phyloP scores from a whole-genome alignment of 2,888 invertebrate species.

The Acleris literana region DNA sequence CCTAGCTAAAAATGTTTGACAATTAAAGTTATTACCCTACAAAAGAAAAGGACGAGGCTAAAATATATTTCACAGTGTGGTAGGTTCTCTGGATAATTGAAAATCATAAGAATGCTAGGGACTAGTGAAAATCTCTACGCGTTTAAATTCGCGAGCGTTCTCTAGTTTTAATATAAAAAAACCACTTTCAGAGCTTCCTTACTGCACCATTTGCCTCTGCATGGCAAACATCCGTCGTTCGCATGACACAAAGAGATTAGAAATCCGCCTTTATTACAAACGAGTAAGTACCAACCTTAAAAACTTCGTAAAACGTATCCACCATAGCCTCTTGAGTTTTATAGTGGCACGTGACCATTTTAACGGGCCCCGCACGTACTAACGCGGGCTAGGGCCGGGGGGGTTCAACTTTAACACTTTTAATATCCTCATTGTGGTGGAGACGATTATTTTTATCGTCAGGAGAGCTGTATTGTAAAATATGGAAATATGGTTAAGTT shows the following conservation, averaged over 20 bases:
- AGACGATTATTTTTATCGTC: constrained; percentile 21
- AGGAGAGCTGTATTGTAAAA: constrained; percentile 14
- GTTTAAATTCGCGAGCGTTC: too few relatives aligned
- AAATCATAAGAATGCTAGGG: too few relatives aligned
- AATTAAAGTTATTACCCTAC: too few relatives aligned
- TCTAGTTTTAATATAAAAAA: too few relatives aligned
- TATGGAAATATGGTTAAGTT: background rate
- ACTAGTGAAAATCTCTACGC: too few relatives aligned
- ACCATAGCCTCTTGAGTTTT: constrained; percentile 28
- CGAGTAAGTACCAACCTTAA: constrained; percentile 22
- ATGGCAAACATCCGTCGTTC: constrained; percentile 1
- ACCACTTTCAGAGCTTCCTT: background rate
- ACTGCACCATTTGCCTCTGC: background rate
- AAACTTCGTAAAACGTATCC: constrained; percentile 33
- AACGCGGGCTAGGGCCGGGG: background rate
- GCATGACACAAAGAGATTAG: constrained; percentile 33
- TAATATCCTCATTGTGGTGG: constrained; percentile 14
- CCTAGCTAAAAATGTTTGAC: too few relatives aligned
- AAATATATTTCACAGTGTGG: too few relatives aligned
- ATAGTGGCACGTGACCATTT: constrained; percentile 32
- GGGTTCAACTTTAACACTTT: constrained; percentile 32
- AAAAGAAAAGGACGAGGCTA: too few relatives aligned
- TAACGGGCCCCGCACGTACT: constrained; percentile 29
- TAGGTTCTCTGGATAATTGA: too few relatives aligned
- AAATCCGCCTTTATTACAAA: constrained; percentile 32